phyloP scores from a whole-genome alignment of 1,140 invertebrate species.

The Notospermus geniculatus region DNA sequence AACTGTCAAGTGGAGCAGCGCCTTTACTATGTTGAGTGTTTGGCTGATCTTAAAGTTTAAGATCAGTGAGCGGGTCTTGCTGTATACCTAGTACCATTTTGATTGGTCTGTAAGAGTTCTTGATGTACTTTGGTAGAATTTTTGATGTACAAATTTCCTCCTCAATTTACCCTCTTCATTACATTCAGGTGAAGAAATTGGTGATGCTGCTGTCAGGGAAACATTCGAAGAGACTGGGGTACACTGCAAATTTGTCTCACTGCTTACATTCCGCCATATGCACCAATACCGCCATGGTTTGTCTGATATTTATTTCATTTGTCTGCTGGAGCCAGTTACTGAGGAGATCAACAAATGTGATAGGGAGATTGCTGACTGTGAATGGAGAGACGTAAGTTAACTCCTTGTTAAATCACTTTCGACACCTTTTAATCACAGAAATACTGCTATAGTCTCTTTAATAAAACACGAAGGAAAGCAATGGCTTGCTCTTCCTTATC shows the following conservation, averaged over 20 bases:
- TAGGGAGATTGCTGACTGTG: constrained; percentile 71
- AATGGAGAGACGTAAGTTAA: constrained; percentile 68
- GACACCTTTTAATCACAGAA: background rate
- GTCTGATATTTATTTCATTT: constrained; percentile 80
- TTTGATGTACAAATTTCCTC: too few relatives aligned
- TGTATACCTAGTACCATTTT: too few relatives aligned
- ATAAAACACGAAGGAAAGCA: constrained; percentile 55
- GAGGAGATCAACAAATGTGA: constrained; percentile 67
- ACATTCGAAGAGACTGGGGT: constrained; percentile 88
- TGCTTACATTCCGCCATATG: constrained; percentile 74
- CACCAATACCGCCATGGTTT: constrained; percentile 70
- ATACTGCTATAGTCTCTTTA: background rate
- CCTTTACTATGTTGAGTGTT: too few relatives aligned
- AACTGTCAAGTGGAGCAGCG: too few relatives aligned
- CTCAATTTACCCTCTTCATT: constrained; percentile 2
- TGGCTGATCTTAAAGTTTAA: too few relatives aligned
- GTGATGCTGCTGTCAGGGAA: constrained; percentile 76
- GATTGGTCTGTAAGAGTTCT: too few relatives aligned
- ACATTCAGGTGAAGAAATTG: constrained; percentile 76
- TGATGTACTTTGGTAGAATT: too few relatives aligned
- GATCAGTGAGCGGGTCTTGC: too few relatives aligned
- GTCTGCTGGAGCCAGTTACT: constrained; percentile 67
- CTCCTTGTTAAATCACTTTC: constrained; percentile 5
- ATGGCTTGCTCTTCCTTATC: background rate
- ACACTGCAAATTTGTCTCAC: constrained; percentile 68